Base-by-base conservation (phyloP, 2,888 invertebrate species). In the Ernsta delagoae region DNA sequence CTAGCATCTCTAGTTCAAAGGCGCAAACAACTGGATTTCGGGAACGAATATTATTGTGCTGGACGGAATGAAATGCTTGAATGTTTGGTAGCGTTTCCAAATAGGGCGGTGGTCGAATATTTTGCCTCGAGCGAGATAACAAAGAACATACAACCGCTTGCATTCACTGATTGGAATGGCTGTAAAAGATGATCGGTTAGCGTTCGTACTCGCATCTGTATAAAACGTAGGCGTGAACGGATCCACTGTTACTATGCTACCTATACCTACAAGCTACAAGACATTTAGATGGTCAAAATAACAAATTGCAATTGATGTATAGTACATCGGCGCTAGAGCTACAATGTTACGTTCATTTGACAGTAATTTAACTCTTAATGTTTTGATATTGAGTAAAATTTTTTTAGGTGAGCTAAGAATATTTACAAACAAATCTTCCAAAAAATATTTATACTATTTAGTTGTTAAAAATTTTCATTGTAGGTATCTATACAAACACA, bases 101-200 rank as follows among this genome's bases (percentile, higher is more conserved):
- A 64, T 34, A 64, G 54, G 8, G 39, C 48, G 48, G 48, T 48
- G 12, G 41, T 31, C 24, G 56, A 59, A 65, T 16, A 59, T 57
- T 57, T 56, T 56, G 16, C 57, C 24, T 36, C 36, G 36, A 16
- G 36, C 57, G 45, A 54, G 64, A 45, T 43, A 56, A 34, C 57
- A 65, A 59, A 57, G 65, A 65, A 59, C 65, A 62, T 36, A 62
- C 24, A 36, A 36, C 57, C 65, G 65, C 36, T 65, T 65, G 57
- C 39, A 48, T 48, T 31, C 65, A 65, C 45, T 65, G 65, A 65
- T 65, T 65, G 65, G 57, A 65, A 65, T 56, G 59, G 48, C 48
- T 48, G 65, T 65, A 65, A 65, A 65, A 65, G 65, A 59, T 65
- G 65, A 65, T 65, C 57, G 64, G 45, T 64, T 65, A 65, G 57